Base-by-base conservation (phyloP, 2,113 vertebrate species). In the Myotis davidii region DNA sequence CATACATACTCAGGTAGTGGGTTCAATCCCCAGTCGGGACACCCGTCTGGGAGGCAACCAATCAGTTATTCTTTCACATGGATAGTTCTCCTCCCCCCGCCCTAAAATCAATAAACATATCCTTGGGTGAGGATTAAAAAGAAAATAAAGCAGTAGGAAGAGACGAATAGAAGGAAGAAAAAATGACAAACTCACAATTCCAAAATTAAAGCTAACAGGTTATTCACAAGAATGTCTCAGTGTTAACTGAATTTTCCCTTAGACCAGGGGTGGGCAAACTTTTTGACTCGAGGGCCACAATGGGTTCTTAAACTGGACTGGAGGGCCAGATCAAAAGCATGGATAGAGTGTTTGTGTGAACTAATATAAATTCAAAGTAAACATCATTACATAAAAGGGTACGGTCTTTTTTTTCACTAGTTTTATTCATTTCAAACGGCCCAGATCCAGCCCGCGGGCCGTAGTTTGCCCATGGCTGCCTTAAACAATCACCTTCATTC, bases 211-310 rank as follows among this genome's bases (percentile, higher is more conserved):
- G 23, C n/a, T 45, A 54, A 83, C 14, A 90, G 10, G 2, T 65
- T 70, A 74, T 84, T 96, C 77, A 81, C 23, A 89, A 89, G 21
- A 94, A 88, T 52, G 27, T 45, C 59, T 88, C 85, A 85, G 72
- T 39, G 9, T 56, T 76, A 87, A 83, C 59, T 94, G 65, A 72
- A 45, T 83, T 94, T 85, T 84, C 50, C 45, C 34, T 87, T 70
- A 50, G 21, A 77, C n/a, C n/a, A n/a, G n/a, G n/a, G n/a, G n/a
- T n/a, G n/a, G n/a, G n/a, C n/a, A n/a, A n/a, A n/a, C n/a, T n/a
- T n/a, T n/a, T n/a, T n/a, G n/a, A n/a, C n/a, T n/a, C n/a, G n/a
- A n/a, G n/a, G n/a, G n/a, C n/a, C n/a, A n/a, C n/a, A n/a, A n/a
- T n/a, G n/a, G n/a, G n/a, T n/a, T n/a, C n/a, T n/a, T n/a, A n/a